Base-by-base conservation (phyloP, 2,888 invertebrate genomes). In the Volucella inflata region DNA sequence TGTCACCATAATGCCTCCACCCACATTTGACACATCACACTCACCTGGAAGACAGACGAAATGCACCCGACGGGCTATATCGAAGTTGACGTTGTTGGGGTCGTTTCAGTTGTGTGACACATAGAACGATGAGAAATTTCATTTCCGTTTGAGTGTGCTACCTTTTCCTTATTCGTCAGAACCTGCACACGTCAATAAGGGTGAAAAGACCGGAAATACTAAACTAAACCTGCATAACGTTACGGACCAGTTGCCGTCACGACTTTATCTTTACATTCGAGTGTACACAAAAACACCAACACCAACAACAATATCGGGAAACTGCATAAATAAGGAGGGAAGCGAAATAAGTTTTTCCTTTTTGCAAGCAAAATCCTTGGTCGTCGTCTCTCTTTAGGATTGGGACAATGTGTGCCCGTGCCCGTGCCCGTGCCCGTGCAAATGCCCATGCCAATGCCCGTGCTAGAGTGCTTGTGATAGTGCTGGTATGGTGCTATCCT, bases 111-210 rank as follows among this genome's bases (percentile, higher is more conserved):
- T 30, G 30, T 30, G 30, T 40, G 36, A 44, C 11, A 64, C 50
- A 48, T 64, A 59, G 51, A 51, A 55, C 42, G 77, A 60, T 48
- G 60, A 68, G 68, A 55, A 72, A 62, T 83, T 57, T 74, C 78
- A 78, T 72, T 74, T 83, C 78, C 83, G 83, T 68, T 74, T 67
- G 60, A 55, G 80, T 80, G 60, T 72, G 80, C 48, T 68, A 62
- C 62, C 57, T 72, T 67, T 38, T 59, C 36, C 44, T 53, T 67
- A 38, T 57, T 17, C 17, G 48, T 60, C 14, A 57, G 57, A 62
- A 40, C 46, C 64, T 84, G 67, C 71, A 75, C 46, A 53, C 64
- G 74, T 42, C 55, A 57, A 65, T 65, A 71, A 57, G 51, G 77
- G 38, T 67, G 62, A 78, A 77, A 71, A 60, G 48, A 38, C 60